Evolutionary conservation across 2,888 invertebrate species (phyloP), one percentile per base, ranked within the genome.

Genomic region (Marronus borbonicus): DNA sequence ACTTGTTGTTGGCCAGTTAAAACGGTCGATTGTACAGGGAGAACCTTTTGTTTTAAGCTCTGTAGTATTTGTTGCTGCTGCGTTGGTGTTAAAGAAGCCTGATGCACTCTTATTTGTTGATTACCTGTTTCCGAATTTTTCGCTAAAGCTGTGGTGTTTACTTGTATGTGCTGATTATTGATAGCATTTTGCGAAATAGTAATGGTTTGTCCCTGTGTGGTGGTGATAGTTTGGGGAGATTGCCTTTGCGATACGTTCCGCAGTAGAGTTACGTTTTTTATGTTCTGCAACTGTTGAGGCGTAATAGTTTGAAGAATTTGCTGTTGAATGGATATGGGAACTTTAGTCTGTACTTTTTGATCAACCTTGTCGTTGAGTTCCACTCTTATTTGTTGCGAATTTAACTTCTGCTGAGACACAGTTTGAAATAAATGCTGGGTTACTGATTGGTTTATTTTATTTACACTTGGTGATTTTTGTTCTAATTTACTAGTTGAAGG

Each of bases 11-110:
- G 88, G 39, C 87, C 62, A 80, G 81, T 60, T 12, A 82, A 75
- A 8, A 88, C 84, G 10, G 87, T 86, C 65, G 88, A 86, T 76
- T 89, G 88, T 7, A 82, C 70, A 8, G 88, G 88, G 65, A 87
- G 81, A 55, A 86, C 87, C 78, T 88, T 88, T 79, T 88, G 86
- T 77, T 88, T 87, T 49, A 87, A 85, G 4, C 89, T 89, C 82
- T 90, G 90, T 65, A 89, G 80, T 78, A 90, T 89, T 81, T 89
- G 89, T 76, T 89, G 89, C 72, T 90, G 90, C 79, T 89, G 89
- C 1, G 87, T 87, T 14, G 87, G 85, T 24, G 88, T 88, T 69
- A 89, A 81, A 76, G 80, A 76, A 3, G 81, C 77, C 24, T 81
- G 81, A 49, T 82, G 82, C 50, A 83, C 81, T 12, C 82, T 76